A percentile compares a stretch with the other conserved stretches of the same genome.
Evolutionary conservation across 2,113 vertebrate species (phyloP).

Genomic region (Martes martes): DNA sequence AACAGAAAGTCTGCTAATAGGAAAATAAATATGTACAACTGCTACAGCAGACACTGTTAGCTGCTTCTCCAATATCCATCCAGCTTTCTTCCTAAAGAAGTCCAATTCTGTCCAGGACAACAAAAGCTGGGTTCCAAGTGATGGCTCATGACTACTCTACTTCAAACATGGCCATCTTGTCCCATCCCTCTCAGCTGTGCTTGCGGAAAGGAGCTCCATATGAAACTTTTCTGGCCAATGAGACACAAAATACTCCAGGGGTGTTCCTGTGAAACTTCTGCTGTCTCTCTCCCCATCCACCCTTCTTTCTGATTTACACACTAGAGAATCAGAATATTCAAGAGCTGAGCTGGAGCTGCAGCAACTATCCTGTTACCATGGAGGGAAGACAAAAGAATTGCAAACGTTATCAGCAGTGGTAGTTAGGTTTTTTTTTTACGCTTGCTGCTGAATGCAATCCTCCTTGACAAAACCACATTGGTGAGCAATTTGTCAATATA

Average conservation of each 20-base stretch:
- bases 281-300: neutral
- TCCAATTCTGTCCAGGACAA: neutral
- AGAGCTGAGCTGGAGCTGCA: neutral
- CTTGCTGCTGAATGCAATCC: neutral
- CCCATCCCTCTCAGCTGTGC: neutral
- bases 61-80: neutral
- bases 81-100: neutral
- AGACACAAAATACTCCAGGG: neutral
- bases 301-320: neutral
- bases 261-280: neutral
- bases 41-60: neutral
- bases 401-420: neutral
- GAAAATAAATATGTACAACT: neutral
- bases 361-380: neutral
- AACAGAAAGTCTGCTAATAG: neutral
- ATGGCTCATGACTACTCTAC: neutral
- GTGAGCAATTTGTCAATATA: neutral
- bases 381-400: neutral
- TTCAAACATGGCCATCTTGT: neutral
- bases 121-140: neutral
- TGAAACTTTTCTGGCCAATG: neutral
- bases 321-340: neutral
- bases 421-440: neutral
- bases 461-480: neutral
- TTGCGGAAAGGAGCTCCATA: neutral